These are phyloP conservation scores for Antheraea pernyi DNA, from an alignment of 1,140 invertebrate genomes.

Conservation along the genomic window DNA sequence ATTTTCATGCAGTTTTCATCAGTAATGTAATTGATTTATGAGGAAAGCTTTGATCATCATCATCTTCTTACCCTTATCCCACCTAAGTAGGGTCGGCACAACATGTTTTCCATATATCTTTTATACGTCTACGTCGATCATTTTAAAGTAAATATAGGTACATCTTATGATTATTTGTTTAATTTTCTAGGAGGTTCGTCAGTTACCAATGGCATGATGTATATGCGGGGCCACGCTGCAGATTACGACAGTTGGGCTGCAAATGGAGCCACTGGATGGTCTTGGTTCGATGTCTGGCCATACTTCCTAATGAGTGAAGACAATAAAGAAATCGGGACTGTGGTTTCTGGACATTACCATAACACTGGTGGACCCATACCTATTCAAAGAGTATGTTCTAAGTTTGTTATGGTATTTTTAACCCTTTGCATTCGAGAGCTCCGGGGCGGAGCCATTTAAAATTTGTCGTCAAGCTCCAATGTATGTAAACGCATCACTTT, in stretches of 20 bases:
- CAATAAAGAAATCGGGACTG: slow-evolving; percentile 86
- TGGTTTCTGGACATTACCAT: slow-evolving; percentile 87
- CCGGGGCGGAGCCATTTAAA: too few species aligned
- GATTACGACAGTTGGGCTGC: slow-evolving; percentile 88
- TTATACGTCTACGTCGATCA: too few species aligned
- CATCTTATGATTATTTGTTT: background rate
- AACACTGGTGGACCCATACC: slow-evolving; percentile 87
- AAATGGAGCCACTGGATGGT: slow-evolving; percentile 93
- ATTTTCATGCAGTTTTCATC: too few species aligned
- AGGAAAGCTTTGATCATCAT: too few species aligned
- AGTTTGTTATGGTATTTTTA: background rate
- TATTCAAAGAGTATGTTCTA: slow-evolving; percentile 72
- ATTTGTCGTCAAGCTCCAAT: too few species aligned
- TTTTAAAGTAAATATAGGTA: too few species aligned
- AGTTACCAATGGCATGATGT: slow-evolving; percentile 90
- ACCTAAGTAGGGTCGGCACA: too few species aligned
- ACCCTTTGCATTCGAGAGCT: too few species aligned
- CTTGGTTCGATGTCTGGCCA: slow-evolving; percentile 92
- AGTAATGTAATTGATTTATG: too few species aligned
- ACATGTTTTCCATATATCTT: too few species aligned
- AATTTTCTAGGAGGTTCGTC: slow-evolving; percentile 82
- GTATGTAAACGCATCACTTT: too few species aligned
- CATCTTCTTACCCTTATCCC: too few species aligned
- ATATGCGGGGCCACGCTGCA: slow-evolving; percentile 85
- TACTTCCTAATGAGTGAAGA: slow-evolving; percentile 93